Evolutionary conservation across 1,140 invertebrate genomes (phyloP).

Genomic region (Latrodectus geometricus): DNA sequence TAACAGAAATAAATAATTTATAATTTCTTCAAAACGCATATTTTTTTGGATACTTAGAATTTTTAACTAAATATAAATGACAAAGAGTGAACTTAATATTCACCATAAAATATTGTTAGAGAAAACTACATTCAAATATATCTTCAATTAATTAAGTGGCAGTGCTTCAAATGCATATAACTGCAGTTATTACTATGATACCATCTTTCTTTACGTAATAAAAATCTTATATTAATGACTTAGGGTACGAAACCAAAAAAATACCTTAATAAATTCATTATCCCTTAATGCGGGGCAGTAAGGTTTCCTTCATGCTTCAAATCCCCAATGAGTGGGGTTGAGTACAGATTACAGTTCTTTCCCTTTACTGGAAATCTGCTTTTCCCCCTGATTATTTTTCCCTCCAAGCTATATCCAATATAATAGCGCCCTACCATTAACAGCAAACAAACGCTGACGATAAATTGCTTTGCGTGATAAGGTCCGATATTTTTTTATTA

Average conservation of each 20-base stretch:
- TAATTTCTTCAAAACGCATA: too few relatives aligned
- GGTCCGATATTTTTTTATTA: conserved; percentile 1
- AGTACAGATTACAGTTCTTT: not conserved
- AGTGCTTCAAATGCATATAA: too few relatives aligned
- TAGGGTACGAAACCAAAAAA: not conserved
- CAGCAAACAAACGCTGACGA: conserved; percentile 9
- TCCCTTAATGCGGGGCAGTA: conserved; percentile 10
- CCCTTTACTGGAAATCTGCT: not conserved
- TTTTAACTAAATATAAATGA: too few relatives aligned
- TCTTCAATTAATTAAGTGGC: too few relatives aligned
- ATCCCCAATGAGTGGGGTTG: conserved; percentile 15
- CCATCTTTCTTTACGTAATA: too few relatives aligned
- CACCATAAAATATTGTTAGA: too few relatives aligned
- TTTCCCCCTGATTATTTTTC: not conserved
- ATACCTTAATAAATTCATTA: conserved; percentile 2
- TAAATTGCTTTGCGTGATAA: conserved; percentile 32
- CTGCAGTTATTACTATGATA: too few relatives aligned
- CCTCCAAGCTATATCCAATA: not conserved
- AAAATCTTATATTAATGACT: too few relatives aligned
- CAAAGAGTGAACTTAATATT: too few relatives aligned
- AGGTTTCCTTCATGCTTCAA: not conserved
- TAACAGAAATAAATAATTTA: too few relatives aligned
- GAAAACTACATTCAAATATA: too few relatives aligned
- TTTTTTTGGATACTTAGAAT: too few relatives aligned
- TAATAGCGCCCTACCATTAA: conserved; percentile 13